These are phyloP conservation scores for Drosophila teissieri DNA, from an alignment of 1,140 invertebrate species.

Conservation along the genomic window DNA sequence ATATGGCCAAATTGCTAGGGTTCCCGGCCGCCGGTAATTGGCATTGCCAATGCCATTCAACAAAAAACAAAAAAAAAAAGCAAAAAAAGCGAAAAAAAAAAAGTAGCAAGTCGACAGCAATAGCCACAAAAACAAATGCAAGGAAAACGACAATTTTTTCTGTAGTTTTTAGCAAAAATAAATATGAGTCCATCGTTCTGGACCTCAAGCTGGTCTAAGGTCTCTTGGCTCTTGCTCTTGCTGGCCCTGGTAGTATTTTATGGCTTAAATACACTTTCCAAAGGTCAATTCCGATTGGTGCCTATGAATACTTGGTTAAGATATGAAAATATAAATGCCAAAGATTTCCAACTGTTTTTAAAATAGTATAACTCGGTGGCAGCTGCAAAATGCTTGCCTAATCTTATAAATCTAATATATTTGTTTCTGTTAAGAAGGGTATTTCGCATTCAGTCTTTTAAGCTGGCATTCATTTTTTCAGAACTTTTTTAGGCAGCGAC, in stretches of 20 bases:
- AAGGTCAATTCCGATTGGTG: neutral
- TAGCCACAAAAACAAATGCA: constrained; percentile 44
- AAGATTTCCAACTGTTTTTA: no score
- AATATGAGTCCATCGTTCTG: constrained; percentile 65
- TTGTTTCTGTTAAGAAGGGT: neutral
- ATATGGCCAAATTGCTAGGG: constrained; percentile 82
- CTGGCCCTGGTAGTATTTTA: constrained; percentile 17
- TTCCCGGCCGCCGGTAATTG: constrained; percentile 75
- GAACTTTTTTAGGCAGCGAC: constrained; percentile 49
- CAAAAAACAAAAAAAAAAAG: constrained; percentile 22
- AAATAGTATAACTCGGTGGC: no score
- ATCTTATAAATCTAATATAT: neutral
- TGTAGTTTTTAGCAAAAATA: constrained; percentile 57
- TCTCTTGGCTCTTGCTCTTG: neutral
- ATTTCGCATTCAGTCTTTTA: neutral
- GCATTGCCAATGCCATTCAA: constrained; percentile 70
- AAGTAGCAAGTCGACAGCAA: constrained; percentile 16
- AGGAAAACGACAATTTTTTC: constrained; percentile 62
- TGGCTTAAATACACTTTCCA: constrained; percentile 5
- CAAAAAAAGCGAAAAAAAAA: constrained; percentile 16
- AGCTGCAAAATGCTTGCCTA: no score
- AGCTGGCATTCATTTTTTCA: constrained; percentile 12
- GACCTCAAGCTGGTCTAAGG: constrained; percentile 26
- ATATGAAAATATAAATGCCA: neutral
- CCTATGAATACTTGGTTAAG: neutral